A percentile compares a stretch with the other conserved stretches of the same genome.
phyloP scores from a whole-genome alignment of 2,797 vertebrate species.

The Lagocephalus sceleratus region DNA sequence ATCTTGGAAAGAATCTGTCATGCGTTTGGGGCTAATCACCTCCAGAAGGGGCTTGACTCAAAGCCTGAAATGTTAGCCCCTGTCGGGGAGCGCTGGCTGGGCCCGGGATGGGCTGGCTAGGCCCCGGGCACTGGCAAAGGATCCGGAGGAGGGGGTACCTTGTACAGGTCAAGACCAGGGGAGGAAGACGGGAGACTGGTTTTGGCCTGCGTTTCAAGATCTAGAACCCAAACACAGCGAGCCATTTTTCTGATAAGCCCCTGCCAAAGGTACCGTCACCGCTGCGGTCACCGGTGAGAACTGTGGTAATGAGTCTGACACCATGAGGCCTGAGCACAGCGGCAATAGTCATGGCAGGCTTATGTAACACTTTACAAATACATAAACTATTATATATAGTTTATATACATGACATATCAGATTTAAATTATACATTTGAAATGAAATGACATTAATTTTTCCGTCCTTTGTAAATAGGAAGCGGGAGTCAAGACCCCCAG shows the following conservation, averaged over 20 bases:
- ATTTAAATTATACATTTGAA: too few relatives aligned
- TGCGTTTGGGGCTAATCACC: constrained; percentile 99
- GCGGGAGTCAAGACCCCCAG: constrained; percentile 69
- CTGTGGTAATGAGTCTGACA: too few relatives aligned
- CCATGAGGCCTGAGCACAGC: too few relatives aligned
- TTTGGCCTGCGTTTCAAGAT: constrained; percentile 66
- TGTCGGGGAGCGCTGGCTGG: constrained; percentile 79
- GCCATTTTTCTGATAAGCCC: constrained; percentile 7
- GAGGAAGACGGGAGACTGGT: constrained; percentile 80
- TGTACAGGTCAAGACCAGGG: constrained; percentile 89
- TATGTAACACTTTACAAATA: too few relatives aligned
- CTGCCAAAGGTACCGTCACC: not conserved
- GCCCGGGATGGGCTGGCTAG: constrained; percentile 51
- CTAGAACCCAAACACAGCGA: constrained; percentile 7
- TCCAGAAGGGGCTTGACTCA: constrained; percentile 99
- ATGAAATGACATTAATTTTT: too few relatives aligned
- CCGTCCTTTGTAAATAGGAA: constrained; percentile 62
- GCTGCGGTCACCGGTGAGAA: too few relatives aligned
- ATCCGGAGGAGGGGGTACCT: constrained; percentile 79
- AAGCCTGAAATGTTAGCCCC: constrained; percentile 98
- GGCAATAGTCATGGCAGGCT: not conserved
- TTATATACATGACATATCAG: too few relatives aligned
- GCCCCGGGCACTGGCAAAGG: constrained; percentile 79
- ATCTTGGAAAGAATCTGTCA: constrained; percentile 99
- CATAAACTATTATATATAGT: too few relatives aligned